Conservation (phyloP, 2,113 vertebrate species). For the Petroica traversi region DNA sequence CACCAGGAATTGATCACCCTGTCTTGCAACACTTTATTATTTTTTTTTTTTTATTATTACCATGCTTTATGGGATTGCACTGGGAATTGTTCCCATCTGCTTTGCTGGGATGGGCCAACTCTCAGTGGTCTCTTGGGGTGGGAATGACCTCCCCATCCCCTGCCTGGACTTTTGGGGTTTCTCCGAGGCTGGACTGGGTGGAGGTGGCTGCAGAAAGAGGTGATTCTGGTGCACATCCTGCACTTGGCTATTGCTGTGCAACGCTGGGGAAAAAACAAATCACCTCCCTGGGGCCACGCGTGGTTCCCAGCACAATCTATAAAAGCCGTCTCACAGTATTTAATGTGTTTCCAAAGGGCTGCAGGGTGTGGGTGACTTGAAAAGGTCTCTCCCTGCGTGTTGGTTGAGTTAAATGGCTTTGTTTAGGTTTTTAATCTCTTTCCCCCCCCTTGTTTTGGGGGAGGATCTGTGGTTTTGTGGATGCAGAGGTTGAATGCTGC, state of each 20-base stretch:
- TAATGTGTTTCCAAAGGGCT: not conserved
- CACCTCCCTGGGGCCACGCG: rapidly evolving
- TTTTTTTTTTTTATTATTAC: not conserved
- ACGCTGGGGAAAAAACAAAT: not conserved
- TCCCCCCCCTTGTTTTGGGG: not conserved
- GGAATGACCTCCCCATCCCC: not conserved
- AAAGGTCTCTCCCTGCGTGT: not conserved
- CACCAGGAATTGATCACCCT: not conserved
- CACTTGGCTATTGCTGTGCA: not conserved
- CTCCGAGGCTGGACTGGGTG: not conserved
- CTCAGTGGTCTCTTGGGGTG: not conserved
- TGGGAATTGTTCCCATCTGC: not conserved
- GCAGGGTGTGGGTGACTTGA: not conserved
- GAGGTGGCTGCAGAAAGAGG: not conserved
- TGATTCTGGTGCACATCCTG: rapidly evolving
- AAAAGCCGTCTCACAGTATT: not conserved
- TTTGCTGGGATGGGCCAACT: not conserved
- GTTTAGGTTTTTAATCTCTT: not conserved
- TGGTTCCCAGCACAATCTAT: not conserved
- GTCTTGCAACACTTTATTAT: not conserved
- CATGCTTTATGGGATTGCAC: not conserved
- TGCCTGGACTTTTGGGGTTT: rapidly evolving
- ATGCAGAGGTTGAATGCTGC: not conserved
- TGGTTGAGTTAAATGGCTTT: not conserved
- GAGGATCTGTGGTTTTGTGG: not conserved